These are phyloP conservation scores for Hylaeus anthracinus DNA, from an alignment of 1,140 invertebrate genomes.

Conservation along the genomic window DNA sequence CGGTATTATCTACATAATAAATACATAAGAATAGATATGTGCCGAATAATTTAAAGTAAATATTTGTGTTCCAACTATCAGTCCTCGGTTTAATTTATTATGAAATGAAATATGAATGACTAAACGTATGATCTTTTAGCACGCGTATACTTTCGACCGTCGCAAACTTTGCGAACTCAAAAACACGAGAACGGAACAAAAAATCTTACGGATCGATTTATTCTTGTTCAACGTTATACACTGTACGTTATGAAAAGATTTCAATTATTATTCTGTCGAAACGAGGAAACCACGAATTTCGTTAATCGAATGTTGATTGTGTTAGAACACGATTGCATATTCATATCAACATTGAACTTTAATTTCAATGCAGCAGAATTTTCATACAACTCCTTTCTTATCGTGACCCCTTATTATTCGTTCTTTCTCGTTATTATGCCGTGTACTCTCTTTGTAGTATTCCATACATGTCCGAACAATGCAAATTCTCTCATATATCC, in stretches of 20 bases:
- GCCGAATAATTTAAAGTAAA: not conserved
- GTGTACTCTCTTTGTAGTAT: not conserved
- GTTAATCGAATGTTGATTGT: slow-evolving; percentile 8
- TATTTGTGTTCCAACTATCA: not conserved
- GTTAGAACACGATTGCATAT: not conserved
- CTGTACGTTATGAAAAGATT: not conserved
- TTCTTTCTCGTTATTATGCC: not conserved
- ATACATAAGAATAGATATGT: not conserved
- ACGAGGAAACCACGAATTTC: not conserved
- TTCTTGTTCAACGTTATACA: slow-evolving; percentile 14
- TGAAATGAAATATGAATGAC: not conserved
- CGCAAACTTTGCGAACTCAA: not conserved
- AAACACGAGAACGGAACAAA: slow-evolving; percentile 15
- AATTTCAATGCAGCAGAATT: slow-evolving; percentile 1
- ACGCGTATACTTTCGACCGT: slow-evolving; percentile 20
- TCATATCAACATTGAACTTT: not conserved
- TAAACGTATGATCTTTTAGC: slow-evolving; percentile 24
- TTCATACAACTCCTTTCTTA: not conserved
- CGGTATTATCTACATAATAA: not conserved
- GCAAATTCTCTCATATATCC: not conserved
- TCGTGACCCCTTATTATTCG: not conserved
- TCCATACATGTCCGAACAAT: not conserved
- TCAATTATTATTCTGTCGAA: not conserved
- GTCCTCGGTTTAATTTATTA: not conserved
- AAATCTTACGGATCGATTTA: not conserved